Evolutionary conservation across 2,888 invertebrate species (phyloP).

Genomic region (Heliconius ismenius): DNA sequence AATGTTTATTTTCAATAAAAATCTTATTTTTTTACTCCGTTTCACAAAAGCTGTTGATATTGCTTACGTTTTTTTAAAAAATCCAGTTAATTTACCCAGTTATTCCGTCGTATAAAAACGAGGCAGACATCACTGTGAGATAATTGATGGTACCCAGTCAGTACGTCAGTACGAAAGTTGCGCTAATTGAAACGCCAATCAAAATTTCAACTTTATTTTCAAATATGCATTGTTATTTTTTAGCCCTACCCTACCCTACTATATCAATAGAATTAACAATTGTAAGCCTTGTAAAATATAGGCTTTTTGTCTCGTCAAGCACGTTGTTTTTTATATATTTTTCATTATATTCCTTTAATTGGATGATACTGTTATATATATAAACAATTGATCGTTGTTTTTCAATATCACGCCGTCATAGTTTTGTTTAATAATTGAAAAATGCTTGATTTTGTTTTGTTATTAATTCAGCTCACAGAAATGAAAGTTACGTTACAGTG

Average conservation of each 20-base stretch:
- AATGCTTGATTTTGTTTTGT: not conserved
- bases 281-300: not conserved
- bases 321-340: conserved; percentile 7
- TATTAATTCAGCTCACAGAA: not conserved
- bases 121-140: conserved; percentile 38
- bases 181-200: conserved; percentile 70
- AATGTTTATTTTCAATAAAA: conserved; percentile 22
- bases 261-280: not conserved
- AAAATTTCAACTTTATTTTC: conserved; percentile 37
- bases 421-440: not conserved
- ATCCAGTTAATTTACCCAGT: conserved; percentile 25
- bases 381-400: not conserved
- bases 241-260: not conserved
- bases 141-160: conserved; percentile 59
- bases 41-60: conserved; percentile 24
- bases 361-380: not conserved
- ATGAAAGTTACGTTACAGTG: not conserved
- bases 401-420: not conserved
- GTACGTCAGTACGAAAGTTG: conserved; percentile 57
- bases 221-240: conserved; percentile 6
- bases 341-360: conserved; percentile 10
- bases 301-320: not conserved
- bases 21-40: conserved; percentile 14
- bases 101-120: conserved; percentile 33
- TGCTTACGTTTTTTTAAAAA: conserved; percentile 19